Conservation (phyloP, 1,140 invertebrate genomes). For the Pissodes strobi region DNA sequence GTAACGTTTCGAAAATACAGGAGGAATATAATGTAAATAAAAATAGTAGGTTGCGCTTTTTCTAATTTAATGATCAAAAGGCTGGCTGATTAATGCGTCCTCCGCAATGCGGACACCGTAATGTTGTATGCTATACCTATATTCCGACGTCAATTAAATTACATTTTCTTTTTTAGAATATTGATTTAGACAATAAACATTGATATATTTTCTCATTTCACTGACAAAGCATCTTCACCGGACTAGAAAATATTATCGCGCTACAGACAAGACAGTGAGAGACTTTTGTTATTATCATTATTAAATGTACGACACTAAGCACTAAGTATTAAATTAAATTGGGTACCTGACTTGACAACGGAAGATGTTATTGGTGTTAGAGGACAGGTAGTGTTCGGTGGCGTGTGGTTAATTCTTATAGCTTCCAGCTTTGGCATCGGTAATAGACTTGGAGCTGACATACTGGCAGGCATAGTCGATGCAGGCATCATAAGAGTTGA, state of each 20-base stretch:
- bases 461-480: conserved; percentile 47
- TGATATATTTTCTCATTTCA: no score
- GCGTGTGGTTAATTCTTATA: conserved; percentile 45
- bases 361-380: conserved; percentile 1
- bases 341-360: conserved; percentile 21
- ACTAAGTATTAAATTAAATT: conserved; percentile 4
- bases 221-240: conserved; percentile 33
- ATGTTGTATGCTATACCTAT: no score
- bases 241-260: conserved; percentile 47
- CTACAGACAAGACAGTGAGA: no score
- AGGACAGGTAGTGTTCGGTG: conserved; percentile 39
- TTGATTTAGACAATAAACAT: no score
- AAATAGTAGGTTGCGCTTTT: no score
- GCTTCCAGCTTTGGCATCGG: conserved; percentile 51
- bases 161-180: no score
- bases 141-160: no score
- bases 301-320: no score
- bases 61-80: conserved; percentile 11
- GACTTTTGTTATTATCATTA: no score
- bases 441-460: conserved; percentile 47
- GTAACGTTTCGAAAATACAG: no score
- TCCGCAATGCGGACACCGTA: conserved; percentile 26
- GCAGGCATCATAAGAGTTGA: conserved; percentile 55
- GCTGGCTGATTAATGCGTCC: conserved; percentile 19
- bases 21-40: no score